Evolutionary conservation across 2,797 vertebrate genomes (phyloP).

Genomic region (Adelosebastes latens): DNA sequence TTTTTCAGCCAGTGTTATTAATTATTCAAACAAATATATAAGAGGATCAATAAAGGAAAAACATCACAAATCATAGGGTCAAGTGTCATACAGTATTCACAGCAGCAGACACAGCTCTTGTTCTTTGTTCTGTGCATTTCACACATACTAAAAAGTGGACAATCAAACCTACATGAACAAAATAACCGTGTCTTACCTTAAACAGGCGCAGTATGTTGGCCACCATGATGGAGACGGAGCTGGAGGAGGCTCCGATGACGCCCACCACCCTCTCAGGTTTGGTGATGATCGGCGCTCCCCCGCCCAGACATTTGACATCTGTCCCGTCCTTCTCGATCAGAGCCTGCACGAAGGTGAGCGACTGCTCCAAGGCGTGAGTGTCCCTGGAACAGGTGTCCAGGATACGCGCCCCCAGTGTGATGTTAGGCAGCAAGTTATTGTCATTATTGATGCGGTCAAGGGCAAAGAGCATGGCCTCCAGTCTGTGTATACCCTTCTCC

Average conservation of each 20-base stretch:
- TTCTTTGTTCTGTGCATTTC: neutral
- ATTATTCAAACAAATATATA: conserved; percentile 56
- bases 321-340: conserved; percentile 97
- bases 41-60: conserved; percentile 33
- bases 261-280: conserved; percentile 96
- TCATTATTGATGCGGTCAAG: conserved; percentile 99
- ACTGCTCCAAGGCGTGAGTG: conserved; percentile 98
- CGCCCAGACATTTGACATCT: conserved; percentile 94
- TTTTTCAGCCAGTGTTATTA: conserved; percentile 25
- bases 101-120: neutral
- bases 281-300: conserved; percentile 95
- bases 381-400: conserved; percentile 98
- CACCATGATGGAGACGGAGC: conserved; percentile 99
- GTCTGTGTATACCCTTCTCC: conserved; percentile 96
- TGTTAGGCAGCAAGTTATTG: conserved; percentile 95
- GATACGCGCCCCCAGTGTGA: conserved; percentile 96
- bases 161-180: neutral
- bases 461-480: conserved; percentile 99
- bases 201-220: conserved; percentile 98
- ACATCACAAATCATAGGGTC: conserved; percentile 15
- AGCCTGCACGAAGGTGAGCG: conserved; percentile 97
- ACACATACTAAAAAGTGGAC: neutral
- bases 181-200: conserved; percentile 85
- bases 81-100: neutral
- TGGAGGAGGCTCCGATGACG: conserved; percentile 95